Percentiles rank a stretch among this genome's conserved stretches.
Evolutionary conservation across 2,888 invertebrate genomes (phyloP).

Genomic region (Biston stratarius): DNA sequence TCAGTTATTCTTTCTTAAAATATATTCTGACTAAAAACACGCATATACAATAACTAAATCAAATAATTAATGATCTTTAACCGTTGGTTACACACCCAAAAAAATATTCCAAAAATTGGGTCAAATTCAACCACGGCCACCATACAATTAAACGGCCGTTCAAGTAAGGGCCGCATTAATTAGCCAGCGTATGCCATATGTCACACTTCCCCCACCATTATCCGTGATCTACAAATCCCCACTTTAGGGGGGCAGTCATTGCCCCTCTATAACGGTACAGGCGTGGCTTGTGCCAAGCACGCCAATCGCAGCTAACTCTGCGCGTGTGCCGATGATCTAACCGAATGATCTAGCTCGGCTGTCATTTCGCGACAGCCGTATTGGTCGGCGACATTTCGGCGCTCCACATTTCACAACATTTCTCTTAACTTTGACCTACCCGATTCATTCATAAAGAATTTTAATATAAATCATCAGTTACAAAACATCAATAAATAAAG

Average conservation of each 20-base stretch:
- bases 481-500: constrained; percentile 54
- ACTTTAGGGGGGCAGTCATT: constrained; percentile 78
- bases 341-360: constrained; percentile 83
- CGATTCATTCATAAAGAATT: constrained; percentile 49
- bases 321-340: constrained; percentile 77
- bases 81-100: not conserved
- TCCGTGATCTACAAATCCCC: constrained; percentile 78
- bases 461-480: constrained; percentile 50
- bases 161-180: constrained; percentile 69
- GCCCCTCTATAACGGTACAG: constrained; percentile 84
- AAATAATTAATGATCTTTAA: not conserved
- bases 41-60: too few species aligned
- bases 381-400: constrained; percentile 73
- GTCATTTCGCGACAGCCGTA: constrained; percentile 82
- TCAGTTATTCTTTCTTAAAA: too few species aligned
- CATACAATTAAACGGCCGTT: constrained; percentile 57
- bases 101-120: constrained; percentile 32
- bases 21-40: too few species aligned
- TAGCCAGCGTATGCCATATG: constrained; percentile 75
- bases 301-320: constrained; percentile 79
- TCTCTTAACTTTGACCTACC: constrained; percentile 69
- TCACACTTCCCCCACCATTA: constrained; percentile 71
- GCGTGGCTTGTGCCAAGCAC: constrained; percentile 77
- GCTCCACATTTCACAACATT: constrained; percentile 63
- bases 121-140: constrained; percentile 36